Conservation (phyloP, 2,113 vertebrate species). For the Muntiacus reevesi region DNA sequence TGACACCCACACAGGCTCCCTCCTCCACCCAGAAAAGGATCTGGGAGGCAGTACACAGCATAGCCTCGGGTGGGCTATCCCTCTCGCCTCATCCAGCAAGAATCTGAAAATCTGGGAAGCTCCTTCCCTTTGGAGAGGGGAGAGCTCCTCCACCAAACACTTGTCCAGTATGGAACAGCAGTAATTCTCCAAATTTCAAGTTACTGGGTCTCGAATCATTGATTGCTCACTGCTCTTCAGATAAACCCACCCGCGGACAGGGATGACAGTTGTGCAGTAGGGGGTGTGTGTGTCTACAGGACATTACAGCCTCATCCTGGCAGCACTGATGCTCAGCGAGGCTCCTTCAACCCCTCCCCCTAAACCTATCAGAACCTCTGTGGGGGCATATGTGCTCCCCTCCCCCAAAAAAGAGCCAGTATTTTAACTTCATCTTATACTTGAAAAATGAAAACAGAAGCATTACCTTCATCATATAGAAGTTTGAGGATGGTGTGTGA, state of each 20-base stretch:
- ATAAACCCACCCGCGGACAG: background rate
- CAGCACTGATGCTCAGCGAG: background rate
- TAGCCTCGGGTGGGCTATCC: background rate
- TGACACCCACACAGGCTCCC: background rate
- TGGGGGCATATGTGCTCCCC: background rate
- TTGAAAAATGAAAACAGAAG: constrained; percentile 26
- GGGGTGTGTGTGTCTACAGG: background rate
- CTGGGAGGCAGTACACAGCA: background rate
- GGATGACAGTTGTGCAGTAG: background rate
- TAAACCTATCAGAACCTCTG: background rate
- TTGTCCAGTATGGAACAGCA: background rate
- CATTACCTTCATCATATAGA: background rate
- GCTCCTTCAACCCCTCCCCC: background rate
- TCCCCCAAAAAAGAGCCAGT: fast-evolving
- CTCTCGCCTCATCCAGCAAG: background rate
- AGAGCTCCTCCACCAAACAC: background rate
- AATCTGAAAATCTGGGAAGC: background rate
- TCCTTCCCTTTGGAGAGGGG: background rate
- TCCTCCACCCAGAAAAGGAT: background rate
- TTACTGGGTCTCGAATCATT: background rate
- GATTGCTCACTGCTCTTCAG: background rate
- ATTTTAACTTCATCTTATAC: background rate
- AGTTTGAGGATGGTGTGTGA: background rate
- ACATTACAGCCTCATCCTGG: background rate
- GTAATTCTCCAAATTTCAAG: background rate